phyloP scores from a whole-genome alignment of 1,140 invertebrate genomes.

The Micrasema longulum region DNA sequence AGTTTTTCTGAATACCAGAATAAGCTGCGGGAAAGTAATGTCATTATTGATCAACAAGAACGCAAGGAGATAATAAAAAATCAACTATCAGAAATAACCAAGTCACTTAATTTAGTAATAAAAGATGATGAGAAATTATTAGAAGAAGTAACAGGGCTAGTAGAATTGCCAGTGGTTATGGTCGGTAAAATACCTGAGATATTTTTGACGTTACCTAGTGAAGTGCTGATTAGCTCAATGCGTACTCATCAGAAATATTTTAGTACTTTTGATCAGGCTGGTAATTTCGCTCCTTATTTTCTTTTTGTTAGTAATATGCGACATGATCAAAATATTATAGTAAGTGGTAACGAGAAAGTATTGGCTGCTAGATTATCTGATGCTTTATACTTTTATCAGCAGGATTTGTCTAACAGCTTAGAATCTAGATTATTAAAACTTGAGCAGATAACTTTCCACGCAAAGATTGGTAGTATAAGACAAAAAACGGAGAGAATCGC shows the following conservation, averaged over 20 bases:
- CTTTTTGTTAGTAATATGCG: background rate
- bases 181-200: background rate
- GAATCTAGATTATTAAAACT: background rate
- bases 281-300: background rate
- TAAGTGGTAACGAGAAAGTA: background rate
- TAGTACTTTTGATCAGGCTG: background rate
- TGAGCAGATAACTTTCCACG: background rate
- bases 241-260: background rate
- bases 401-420: background rate
- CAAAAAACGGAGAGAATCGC: background rate
- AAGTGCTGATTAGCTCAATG: background rate
- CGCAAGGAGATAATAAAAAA: background rate
- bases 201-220: background rate
- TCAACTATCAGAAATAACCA: background rate
- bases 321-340: background rate
- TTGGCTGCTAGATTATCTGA: background rate
- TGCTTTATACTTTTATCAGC: background rate
- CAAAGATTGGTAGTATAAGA: background rate
- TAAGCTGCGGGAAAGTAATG: background rate
- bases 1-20: background rate
- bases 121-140: background rate
- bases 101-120: background rate
- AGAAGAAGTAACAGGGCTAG: conserved; percentile 6
- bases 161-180: background rate
- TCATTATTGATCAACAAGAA: background rate